Conservation (phyloP, 2,113 vertebrate species). For the Mastomys coucha region DNA sequence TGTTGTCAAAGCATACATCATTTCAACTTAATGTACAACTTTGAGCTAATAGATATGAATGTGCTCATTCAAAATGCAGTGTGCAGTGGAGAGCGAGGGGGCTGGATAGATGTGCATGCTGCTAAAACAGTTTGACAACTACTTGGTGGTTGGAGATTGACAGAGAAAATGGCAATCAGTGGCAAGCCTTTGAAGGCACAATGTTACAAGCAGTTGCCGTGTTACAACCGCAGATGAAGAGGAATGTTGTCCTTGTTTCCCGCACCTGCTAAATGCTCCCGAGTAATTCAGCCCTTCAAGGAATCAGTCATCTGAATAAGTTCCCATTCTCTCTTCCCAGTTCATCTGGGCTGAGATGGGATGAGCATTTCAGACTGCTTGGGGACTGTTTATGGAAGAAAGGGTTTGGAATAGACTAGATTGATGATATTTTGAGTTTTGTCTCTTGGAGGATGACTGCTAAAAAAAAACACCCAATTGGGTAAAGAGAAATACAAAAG, state of each 20-base stretch:
- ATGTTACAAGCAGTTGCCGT: constrained; percentile 2
- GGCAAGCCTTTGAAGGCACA: background rate
- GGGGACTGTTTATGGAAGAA: background rate
- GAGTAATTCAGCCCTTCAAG: background rate
- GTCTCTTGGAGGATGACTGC: background rate
- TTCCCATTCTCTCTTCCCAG: background rate
- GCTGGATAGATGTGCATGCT: background rate
- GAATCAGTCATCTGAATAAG: background rate
- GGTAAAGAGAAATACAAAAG: background rate
- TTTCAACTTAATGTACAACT: background rate
- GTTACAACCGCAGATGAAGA: background rate
- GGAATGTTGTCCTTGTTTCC: background rate
- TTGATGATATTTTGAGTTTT: background rate
- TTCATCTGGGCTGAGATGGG: background rate
- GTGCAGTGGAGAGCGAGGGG: background rate
- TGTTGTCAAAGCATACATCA: constrained; percentile 7
- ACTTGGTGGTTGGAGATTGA: constrained; percentile 35
- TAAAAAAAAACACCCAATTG: background rate
- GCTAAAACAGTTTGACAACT: background rate
- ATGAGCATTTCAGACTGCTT: background rate
- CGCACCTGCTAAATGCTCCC: background rate
- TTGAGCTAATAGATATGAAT: constrained; percentile 39
- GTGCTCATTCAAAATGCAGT: background rate
- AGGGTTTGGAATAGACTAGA: background rate
- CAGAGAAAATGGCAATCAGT: background rate